These are phyloP conservation scores for Passer domesticus DNA, from an alignment of 2,113 vertebrate species.

Conservation along the genomic window DNA sequence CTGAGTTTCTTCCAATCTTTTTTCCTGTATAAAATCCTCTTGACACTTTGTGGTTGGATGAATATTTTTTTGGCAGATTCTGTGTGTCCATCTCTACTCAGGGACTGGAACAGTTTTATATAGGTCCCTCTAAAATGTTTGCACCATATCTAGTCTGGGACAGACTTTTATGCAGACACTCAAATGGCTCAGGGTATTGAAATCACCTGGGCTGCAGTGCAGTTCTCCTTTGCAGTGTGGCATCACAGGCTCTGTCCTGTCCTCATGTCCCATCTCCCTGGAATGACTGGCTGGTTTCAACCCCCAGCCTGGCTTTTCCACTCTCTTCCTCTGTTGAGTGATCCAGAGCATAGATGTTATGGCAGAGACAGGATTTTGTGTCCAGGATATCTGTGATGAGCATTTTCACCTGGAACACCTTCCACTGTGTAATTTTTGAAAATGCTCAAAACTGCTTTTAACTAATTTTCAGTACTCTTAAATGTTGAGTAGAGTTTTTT, in stretches of 20 bases:
- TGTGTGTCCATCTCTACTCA: not conserved
- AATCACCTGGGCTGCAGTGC: not conserved
- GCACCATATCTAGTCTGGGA: not conserved
- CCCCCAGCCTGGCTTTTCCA: fast-evolving
- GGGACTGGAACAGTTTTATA: not conserved
- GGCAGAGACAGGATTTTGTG: not conserved
- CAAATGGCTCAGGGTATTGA: not conserved
- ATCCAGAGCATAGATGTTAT: fast-evolving
- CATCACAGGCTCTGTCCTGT: not conserved
- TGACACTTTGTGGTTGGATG: not conserved
- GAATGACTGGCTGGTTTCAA: not conserved
- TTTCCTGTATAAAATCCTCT: not conserved
- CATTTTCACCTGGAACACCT: not conserved
- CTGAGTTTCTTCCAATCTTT: not conserved
- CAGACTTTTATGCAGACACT: not conserved
- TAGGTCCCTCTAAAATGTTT: not conserved
- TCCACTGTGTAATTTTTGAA: not conserved
- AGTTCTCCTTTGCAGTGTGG: not conserved
- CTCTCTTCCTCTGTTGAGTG: not conserved
- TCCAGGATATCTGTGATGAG: not conserved
- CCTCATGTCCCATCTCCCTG: not conserved
- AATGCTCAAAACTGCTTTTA: not conserved
- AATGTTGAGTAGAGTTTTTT: not conserved
- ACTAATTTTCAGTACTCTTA: not conserved
- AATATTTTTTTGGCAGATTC: not conserved